Percentiles rank a stretch among this genome's conserved stretches.
phyloP scores from a whole-genome alignment of 1,140 invertebrate genomes.

The Homarus americanus region DNA sequence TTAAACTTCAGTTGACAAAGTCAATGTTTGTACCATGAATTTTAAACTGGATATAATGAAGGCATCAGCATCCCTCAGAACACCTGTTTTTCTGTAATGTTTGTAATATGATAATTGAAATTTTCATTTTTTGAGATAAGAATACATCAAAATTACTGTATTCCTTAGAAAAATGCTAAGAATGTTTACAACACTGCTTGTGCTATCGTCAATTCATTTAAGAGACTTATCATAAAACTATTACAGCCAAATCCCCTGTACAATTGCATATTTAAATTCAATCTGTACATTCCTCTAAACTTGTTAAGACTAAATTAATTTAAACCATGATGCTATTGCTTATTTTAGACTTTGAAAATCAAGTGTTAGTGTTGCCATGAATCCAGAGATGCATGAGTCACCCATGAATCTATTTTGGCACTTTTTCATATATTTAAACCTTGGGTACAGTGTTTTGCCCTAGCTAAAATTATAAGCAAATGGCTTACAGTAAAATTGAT shows the following conservation, averaged over 20 bases:
- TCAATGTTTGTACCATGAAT: too few species aligned
- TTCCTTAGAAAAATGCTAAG: too few species aligned
- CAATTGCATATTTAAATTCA: conserved; percentile 26
- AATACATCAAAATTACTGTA: too few species aligned
- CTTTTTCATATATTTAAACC: conserved; percentile 36
- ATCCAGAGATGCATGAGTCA: conserved; percentile 20
- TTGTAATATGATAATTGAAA: too few species aligned
- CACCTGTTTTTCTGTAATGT: too few species aligned
- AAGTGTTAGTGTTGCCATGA: not conserved
- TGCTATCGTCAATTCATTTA: not conserved
- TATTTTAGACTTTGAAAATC: conserved; percentile 3
- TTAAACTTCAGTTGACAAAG: too few species aligned
- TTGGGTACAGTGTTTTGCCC: conserved; percentile 38
- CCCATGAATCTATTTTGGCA: conserved; percentile 57
- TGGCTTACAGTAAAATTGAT: conserved; percentile 58
- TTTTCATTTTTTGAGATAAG: too few species aligned
- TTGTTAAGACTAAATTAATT: not conserved
- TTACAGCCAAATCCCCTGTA: not conserved
- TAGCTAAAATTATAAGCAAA: conserved; percentile 44
- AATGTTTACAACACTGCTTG: too few species aligned
- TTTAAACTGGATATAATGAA: too few species aligned
- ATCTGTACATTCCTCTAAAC: not conserved
- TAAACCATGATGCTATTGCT: not conserved
- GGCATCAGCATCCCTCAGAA: too few species aligned
- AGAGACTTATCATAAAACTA: conserved; percentile 9